Percentiles rank a stretch among this genome's conserved stretches.
Conservation (phyloP, 2,113 vertebrate genomes). For the Protobothrops mucrosquamatus region DNA sequence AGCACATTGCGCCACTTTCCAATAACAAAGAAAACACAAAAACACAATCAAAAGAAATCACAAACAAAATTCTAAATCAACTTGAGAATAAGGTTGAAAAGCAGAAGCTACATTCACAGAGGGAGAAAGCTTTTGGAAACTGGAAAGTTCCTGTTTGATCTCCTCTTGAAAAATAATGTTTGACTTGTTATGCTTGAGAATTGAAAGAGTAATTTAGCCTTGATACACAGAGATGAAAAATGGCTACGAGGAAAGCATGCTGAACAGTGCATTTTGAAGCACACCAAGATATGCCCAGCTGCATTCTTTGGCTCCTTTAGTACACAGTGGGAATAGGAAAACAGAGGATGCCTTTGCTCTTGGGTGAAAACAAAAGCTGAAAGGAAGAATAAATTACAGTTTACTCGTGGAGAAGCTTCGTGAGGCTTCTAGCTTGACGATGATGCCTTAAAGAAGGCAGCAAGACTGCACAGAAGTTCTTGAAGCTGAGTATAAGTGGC, state of each 20-base stretch:
- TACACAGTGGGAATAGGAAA: not conserved
- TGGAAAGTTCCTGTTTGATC: not conserved
- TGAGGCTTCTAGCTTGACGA: not conserved
- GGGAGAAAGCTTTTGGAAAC: not conserved
- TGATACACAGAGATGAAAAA: not conserved
- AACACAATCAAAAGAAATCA: not conserved
- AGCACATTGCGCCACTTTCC: not conserved
- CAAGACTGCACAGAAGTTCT: slow-evolving; percentile 24
- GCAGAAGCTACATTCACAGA: not conserved
- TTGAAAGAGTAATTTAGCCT: not conserved
- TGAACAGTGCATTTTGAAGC: not conserved
- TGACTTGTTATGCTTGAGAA: not conserved
- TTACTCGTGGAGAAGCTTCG: not conserved
- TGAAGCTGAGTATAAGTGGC: slow-evolving; percentile 42
- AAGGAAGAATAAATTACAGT: not conserved
- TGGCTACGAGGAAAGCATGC: not conserved
- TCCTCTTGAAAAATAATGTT: not conserved
- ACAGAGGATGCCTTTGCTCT: not conserved
- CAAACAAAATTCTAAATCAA: not conserved
- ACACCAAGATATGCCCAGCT: not conserved
- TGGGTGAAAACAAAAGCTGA: not conserved
- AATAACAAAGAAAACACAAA: not conserved
- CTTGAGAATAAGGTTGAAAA: not conserved
- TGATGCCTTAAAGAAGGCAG: slow-evolving; percentile 52
- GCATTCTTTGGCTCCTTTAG: not conserved